Evolutionary conservation across 2,797 vertebrate genomes (phyloP), one percentile per base, ranked within the genome.

Genomic region (Pteronotus mesoamericanus): DNA sequence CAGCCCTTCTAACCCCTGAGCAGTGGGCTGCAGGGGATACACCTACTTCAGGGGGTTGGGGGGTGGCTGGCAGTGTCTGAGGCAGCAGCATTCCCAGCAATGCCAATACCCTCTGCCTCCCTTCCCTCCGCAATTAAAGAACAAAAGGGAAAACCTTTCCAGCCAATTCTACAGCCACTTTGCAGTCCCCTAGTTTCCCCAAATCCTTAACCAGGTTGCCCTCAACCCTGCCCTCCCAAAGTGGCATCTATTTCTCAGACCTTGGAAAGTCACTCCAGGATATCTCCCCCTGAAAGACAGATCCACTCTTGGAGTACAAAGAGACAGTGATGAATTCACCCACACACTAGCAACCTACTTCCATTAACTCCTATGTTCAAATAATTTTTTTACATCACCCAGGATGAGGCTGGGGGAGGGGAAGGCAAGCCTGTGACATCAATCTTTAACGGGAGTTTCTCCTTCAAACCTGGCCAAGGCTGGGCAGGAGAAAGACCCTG

Each of bases 321-420:
- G 59, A 97, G 96, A 96, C 96, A 97, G 88, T 95, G 94, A 97
- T 91, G 75, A 92, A 95, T 97, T 96, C 16, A 3, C 94, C 95
- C 94, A 92, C 92, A 95, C 75, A 69, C 92, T 80, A 95, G 95
- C 85, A 97, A 92, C 84, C 96, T 80, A 86, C 92, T 98, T 97
- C 94, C 86, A 96, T 98, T 95, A 98, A 97, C 95, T 97, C 74
- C 61, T 94, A 32, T 78, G 92, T 96, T 91, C 95, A 96, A 97
- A 95, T 97, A 94, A 95, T 97, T 94, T 96, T 88, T 97, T 96
- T 96, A 97, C 97, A 94, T 94, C 94, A 94, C 95, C 79, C 84
- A 96, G 78, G 86, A 95, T 61, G 83, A 92, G 83, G 21, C 53
- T 80, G 51, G 72, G 66, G 82, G 80, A 96, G 78, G 90, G 85